Percentiles rank a stretch among this genome's conserved stretches.
Evolutionary conservation across 2,888 invertebrate species (phyloP).

Genomic region (Stenodera caucasica): DNA sequence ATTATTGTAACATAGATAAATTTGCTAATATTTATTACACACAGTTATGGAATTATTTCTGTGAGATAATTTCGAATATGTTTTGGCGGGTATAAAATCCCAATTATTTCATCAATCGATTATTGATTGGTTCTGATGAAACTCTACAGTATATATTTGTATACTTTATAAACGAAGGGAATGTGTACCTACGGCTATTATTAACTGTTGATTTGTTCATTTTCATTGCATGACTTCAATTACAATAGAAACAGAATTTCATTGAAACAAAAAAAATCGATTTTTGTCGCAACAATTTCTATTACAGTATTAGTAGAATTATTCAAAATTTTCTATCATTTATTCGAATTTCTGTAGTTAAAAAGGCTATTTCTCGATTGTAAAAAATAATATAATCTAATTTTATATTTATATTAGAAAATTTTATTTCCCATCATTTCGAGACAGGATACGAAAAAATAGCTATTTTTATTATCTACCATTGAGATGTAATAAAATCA

Average conservation of each 20-base stretch:
- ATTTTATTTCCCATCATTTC: background rate
- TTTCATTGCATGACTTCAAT: background rate
- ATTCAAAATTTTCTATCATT: no score
- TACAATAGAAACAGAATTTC: background rate
- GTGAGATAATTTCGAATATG: no score
- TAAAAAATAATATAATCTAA: background rate
- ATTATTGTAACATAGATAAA: no score
- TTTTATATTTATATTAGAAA: background rate
- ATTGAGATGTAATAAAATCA: no score
- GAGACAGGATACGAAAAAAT: background rate
- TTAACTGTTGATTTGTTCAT: background rate
- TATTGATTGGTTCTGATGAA: no score
- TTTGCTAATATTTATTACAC: no score
- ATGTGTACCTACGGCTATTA: background rate
- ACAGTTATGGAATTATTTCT: no score
- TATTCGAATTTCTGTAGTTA: background rate
- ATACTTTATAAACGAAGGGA: background rate
- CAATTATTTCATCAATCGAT: background rate
- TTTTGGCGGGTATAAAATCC: no score
- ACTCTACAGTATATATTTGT: no score
- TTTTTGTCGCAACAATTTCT: no score
- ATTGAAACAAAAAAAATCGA: no score
- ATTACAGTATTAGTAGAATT: no score
- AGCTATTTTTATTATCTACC: background rate
- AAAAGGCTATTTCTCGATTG: background rate